phyloP scores from a whole-genome alignment of 2,797 vertebrate genomes.

The Florisuga fusca region DNA sequence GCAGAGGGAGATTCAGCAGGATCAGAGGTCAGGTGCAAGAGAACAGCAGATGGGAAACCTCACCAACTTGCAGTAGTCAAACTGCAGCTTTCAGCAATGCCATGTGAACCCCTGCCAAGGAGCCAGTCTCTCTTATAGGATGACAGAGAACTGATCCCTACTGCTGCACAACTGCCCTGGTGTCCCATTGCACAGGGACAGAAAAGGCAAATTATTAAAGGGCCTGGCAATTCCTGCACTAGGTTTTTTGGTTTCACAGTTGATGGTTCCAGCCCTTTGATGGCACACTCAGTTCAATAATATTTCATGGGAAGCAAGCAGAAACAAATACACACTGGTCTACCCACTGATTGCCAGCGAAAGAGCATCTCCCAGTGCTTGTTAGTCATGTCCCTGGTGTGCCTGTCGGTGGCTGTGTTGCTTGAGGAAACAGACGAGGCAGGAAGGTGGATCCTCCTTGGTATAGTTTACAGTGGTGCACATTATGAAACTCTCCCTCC shows the following conservation, averaged over 20 bases:
- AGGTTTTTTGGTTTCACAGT: conserved; percentile 26
- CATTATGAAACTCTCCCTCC: conserved; percentile 68
- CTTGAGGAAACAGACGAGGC: conserved; percentile 69
- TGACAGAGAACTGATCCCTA: background rate
- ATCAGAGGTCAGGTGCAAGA: conserved; percentile 30
- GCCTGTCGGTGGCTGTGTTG: conserved; percentile 50
- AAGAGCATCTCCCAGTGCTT: conserved; percentile 73
- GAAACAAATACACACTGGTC: conserved; percentile 70
- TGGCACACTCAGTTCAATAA: conserved; percentile 55
- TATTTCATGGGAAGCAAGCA: conserved; percentile 75
- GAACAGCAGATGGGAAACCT: background rate
- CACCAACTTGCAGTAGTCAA: background rate
- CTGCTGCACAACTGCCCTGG: background rate
- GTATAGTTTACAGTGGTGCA: conserved; percentile 47
- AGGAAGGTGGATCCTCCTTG: conserved; percentile 56
- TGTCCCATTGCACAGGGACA: conserved; percentile 18
- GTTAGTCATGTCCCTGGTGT: conserved; percentile 72
- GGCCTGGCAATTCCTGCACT: conserved; percentile 17
- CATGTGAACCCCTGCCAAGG: background rate
- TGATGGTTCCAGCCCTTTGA: conserved; percentile 50
- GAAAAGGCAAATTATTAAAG: background rate
- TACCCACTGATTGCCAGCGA: conserved; percentile 69
- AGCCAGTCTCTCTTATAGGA: background rate
- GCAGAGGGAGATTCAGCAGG: background rate
- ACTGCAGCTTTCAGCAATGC: background rate